Evolutionary conservation across 2,888 invertebrate genomes (phyloP).

Genomic region (Galerucella calmariensis): DNA sequence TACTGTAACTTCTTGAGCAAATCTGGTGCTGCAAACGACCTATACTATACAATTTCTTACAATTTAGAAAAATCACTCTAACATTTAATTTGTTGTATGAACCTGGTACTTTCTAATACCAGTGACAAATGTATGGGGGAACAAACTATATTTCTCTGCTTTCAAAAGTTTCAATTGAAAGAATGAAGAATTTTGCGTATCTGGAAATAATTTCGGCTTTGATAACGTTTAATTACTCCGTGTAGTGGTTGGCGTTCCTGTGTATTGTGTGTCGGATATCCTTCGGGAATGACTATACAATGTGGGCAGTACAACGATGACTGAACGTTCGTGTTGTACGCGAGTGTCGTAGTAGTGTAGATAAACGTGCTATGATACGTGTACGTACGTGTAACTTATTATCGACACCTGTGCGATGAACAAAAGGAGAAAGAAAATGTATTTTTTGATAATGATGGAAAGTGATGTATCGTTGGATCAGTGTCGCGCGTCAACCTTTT

Average conservation of each 20-base stretch:
- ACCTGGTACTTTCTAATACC: too few species aligned
- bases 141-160: too few species aligned
- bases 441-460: too few species aligned
- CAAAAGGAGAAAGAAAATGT: too few species aligned
- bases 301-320: constrained; percentile 17
- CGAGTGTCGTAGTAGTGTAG: constrained; percentile 4
- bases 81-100: too few species aligned
- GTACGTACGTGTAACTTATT: background rate
- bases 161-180: background rate
- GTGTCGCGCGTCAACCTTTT: too few species aligned
- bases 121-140: too few species aligned
- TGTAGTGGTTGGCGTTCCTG: constrained; percentile 23
- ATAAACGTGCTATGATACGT: background rate
- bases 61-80: too few species aligned
- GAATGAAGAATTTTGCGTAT: constrained; percentile 25
- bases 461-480: too few species aligned
- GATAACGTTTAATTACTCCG: constrained; percentile 29
- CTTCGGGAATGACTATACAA: constrained; percentile 18
- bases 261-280: constrained; percentile 28
- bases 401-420: background rate
- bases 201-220: constrained; percentile 22
- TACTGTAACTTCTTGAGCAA: too few species aligned
- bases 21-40: too few species aligned
- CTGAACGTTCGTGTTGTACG: constrained; percentile 7
- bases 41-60: too few species aligned